Base-by-base conservation (phyloP, 2,797 vertebrate genomes). In the Tadarida brasiliensis region DNA sequence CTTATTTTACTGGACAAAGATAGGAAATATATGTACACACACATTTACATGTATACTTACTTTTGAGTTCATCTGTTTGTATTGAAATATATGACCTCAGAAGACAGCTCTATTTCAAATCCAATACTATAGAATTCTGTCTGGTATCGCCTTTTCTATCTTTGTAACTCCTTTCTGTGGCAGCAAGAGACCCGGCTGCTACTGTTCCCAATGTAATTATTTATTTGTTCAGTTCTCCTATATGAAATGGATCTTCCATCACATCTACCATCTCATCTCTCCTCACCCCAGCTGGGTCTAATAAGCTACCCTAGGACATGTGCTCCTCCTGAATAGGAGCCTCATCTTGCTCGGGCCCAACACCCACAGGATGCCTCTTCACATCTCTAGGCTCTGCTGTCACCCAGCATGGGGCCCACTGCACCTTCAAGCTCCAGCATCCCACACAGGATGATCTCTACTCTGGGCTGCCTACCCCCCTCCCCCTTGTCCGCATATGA, bases 81-180 rank as follows among this genome's bases (percentile, higher is more conserved):
- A 44, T 44, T 44, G 39, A 44, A 44, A 44, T 44, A 44, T 44
- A 44, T 17, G 51, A 54, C 11, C 14, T 54, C 51, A 54, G 14
- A 15, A 16, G 30, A 22, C 49, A 59, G 49, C 24, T 86, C 28
- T 67, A 49, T 57, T 70, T 78, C 63, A 70, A 70, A 8, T 51
- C 22, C 30, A 71, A 22, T 84, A 6, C 57, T 44, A 17, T 49
- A 35, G 17, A 59, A 14, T 70, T 49, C 3, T 9, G 49, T 65
- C 5, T 44, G 16, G 19, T 30, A 35, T 65, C 15, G 15, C 22
- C 35, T 65, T 73, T 73, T 35, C 16, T 16, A 51, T 65, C 30
- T 85, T 39, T 82, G 11, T 71, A 88, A 77, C 22, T 68, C 14
- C 61, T 90, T 35, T 90, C 22, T 35, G 56, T 82, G 67, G 39